Percentiles rank a stretch among this genome's conserved stretches.
These are phyloP conservation scores for Laterallus jamaicensis DNA, from an alignment of 2,113 vertebrate species.

Conservation along the genomic window DNA sequence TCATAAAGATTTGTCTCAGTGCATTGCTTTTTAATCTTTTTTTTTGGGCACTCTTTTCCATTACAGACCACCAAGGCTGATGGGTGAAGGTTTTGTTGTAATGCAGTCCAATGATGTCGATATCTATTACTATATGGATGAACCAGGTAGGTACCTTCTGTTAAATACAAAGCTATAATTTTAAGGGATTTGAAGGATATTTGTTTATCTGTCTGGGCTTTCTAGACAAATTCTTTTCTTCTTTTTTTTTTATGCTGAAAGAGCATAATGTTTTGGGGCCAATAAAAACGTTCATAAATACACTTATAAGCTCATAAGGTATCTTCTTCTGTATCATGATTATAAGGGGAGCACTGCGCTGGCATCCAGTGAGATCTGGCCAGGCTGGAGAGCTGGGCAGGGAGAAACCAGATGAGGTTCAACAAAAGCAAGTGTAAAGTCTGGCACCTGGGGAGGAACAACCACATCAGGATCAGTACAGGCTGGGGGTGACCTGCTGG, in stretches of 20 bases:
- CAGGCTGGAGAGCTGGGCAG: too few species aligned
- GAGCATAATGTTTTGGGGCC: background rate
- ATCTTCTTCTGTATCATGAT: background rate
- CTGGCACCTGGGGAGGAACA: too few species aligned
- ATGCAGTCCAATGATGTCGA: constrained; percentile 99
- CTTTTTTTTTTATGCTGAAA: background rate
- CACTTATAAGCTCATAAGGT: background rate
- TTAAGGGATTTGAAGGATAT: background rate
- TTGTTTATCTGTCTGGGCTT: background rate
- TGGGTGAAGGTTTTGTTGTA: constrained; percentile 99
- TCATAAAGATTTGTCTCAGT: background rate
- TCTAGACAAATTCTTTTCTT: background rate
- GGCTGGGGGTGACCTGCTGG: too few species aligned
- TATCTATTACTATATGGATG: constrained; percentile 98
- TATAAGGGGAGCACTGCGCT: background rate
- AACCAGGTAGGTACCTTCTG: constrained; percentile 90
- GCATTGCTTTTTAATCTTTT: background rate
- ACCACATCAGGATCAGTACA: too few species aligned
- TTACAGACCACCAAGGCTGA: constrained; percentile 90
- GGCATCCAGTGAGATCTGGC: too few species aligned
- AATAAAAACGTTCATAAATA: background rate
- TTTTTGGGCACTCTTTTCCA: background rate
- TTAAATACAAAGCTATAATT: background rate
- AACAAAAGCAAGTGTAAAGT: too few species aligned
- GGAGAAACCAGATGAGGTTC: too few species aligned